Base-by-base conservation (phyloP, 2,113 vertebrate species). In the Mesocricetus auratus region DNA sequence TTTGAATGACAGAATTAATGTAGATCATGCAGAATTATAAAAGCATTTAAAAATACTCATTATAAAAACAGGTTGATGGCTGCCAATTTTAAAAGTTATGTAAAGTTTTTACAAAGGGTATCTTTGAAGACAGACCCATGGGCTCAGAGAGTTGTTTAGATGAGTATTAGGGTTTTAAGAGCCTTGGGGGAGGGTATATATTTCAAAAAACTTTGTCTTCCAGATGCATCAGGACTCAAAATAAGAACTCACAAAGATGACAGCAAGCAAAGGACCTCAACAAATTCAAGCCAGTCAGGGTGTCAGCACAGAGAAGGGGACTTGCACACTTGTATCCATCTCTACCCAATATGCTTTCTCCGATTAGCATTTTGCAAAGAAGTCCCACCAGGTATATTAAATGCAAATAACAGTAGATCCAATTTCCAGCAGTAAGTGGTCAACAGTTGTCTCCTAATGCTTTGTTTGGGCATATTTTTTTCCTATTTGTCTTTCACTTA, bases 181-280 rank as follows among this genome's bases (percentile, higher is more conserved):
- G 21, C 36, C 53, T n/a, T 11, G 7, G 1, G 10, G 5, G 12
- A 78, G 9, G 53, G 12, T n/a, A n/a, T n/a, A 39, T 39, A 39
- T 12, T 15, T 58, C 53, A 39, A 60, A 36, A 82, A 58, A 15
- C 11, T 7, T 5, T 58, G 11, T 26, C 53, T 81, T 81, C 22
- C 11, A 39, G 7, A 53, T 12, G 8, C 21, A 82, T 8, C 11
- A 15, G 53, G 21, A 39, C 36, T 81, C 36, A 13, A 4, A 24
- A 82, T 39, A 39, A 24, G 56, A 39, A 60, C 53, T 82, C 21
- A 81, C 21, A 81, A 19, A 26, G 53, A 24, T 16, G 15, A 78
- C 47, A 10, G 7, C 7, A 3, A 10, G 16, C 16, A 78, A 33
- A 78, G 1, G 13, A 1, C 1, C 11, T 60, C 53, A 5, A n/a